Evolutionary conservation across 2,888 invertebrate species (phyloP).

Genomic region (Julus scandinavius): DNA sequence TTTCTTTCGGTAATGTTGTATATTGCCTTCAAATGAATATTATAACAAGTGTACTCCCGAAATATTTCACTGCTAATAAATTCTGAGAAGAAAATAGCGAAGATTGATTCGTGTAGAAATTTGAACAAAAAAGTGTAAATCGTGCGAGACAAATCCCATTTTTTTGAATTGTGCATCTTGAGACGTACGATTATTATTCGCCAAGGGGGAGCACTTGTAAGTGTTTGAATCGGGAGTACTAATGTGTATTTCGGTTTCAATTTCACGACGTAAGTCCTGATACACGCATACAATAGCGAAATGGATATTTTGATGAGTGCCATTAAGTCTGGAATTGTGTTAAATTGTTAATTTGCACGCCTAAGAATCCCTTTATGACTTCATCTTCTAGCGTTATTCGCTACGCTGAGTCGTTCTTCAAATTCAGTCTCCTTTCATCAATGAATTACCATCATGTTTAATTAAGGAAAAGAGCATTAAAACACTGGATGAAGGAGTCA

Average conservation of each 20-base stretch:
- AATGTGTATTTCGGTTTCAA: neutral
- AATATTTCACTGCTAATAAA: neutral
- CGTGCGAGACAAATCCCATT: neutral
- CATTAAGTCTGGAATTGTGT: constrained; percentile 33
- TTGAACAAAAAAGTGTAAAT: neutral
- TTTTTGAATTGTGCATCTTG: neutral
- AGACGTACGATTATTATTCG: neutral
- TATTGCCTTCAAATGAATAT: too few species aligned
- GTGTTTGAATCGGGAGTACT: neutral
- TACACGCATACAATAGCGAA: constrained; percentile 16
- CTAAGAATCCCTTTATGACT: constrained; percentile 43
- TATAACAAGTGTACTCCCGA: too few species aligned
- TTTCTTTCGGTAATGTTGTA: too few species aligned
- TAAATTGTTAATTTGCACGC: constrained; percentile 45
- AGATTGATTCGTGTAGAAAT: neutral
- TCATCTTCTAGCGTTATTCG: neutral
- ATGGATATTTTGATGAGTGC: constrained; percentile 40
- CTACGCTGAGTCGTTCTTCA: neutral
- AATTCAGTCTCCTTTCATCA: constrained; percentile 11
- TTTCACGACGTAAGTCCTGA: neutral
- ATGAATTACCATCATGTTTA: constrained; percentile 43
- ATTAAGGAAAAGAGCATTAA: constrained; percentile 36
- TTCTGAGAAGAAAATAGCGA: neutral
- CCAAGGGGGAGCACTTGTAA: neutral
- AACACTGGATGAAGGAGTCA: neutral